Conservation (phyloP, 2,113 vertebrate genomes). For the Tetraodon nigroviridis region DNA sequence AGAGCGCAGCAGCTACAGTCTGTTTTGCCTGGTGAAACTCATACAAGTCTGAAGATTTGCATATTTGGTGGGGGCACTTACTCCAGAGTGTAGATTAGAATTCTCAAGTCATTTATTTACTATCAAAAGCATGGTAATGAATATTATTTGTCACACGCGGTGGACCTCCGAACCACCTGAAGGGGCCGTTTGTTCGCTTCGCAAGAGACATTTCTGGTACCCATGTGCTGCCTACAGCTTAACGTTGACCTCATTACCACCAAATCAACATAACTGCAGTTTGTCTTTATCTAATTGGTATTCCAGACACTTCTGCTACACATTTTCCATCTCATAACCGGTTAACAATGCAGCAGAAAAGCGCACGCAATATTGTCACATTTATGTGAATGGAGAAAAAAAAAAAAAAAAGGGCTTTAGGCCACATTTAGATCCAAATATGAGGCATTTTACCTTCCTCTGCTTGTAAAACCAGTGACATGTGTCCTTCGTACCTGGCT, state of each 20-base stretch:
- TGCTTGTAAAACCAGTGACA: too few species aligned
- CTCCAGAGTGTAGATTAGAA: neutral
- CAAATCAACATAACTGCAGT: neutral
- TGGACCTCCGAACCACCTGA: too few species aligned
- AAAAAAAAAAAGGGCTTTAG: neutral
- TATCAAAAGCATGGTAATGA: too few species aligned
- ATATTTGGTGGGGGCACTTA: too few species aligned
- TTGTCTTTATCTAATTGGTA: neutral
- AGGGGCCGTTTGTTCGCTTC: too few species aligned
- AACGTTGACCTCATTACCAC: neutral
- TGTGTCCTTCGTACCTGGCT: constrained; percentile 71
- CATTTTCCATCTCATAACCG: too few species aligned
- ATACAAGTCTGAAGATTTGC: too few species aligned
- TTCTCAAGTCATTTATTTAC: neutral
- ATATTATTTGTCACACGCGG: too few species aligned
- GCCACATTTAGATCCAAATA: neutral
- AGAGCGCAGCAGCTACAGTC: too few species aligned
- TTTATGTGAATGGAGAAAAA: neutral
- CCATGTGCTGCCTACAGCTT: neutral
- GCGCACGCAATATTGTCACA: too few species aligned
- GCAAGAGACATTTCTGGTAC: neutral
- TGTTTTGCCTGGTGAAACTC: too few species aligned
- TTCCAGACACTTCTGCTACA: neutral
- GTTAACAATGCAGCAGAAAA: too few species aligned
- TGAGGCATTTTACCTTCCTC: neutral